These are phyloP conservation scores for Dicerorhinus sumatrensis DNA, from an alignment of 2,113 vertebrate species.

Conservation along the genomic window DNA sequence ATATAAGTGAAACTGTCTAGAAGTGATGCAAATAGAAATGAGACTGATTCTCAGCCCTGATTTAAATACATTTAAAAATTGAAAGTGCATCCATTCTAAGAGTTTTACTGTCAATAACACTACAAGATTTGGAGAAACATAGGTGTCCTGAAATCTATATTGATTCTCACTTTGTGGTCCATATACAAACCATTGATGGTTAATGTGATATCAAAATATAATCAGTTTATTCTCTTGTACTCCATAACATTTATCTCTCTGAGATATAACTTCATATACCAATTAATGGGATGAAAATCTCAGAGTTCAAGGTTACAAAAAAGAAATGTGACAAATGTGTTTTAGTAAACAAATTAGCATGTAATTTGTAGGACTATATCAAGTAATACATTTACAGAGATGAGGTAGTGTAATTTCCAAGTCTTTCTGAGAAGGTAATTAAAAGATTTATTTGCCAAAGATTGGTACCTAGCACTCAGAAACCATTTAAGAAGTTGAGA, in stretches of 20 bases:
- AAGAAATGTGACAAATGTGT: background rate
- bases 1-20: background rate
- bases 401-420: background rate
- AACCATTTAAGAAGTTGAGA: background rate
- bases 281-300: background rate
- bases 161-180: background rate
- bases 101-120: background rate
- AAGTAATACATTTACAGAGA: background rate
- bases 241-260: background rate
- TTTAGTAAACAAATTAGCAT: background rate
- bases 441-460: background rate
- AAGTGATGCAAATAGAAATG: background rate
- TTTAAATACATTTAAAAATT: background rate
- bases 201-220: background rate
- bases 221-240: background rate
- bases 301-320: background rate
- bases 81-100: background rate
- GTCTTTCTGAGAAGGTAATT: background rate
- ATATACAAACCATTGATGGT: background rate
- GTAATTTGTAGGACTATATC: background rate
- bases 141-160: background rate
- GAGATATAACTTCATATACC: background rate
- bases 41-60: background rate
- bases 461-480: background rate
- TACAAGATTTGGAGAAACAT: background rate